phyloP scores from a whole-genome alignment of 2,888 invertebrate genomes.

The Invenusta paracnida region DNA sequence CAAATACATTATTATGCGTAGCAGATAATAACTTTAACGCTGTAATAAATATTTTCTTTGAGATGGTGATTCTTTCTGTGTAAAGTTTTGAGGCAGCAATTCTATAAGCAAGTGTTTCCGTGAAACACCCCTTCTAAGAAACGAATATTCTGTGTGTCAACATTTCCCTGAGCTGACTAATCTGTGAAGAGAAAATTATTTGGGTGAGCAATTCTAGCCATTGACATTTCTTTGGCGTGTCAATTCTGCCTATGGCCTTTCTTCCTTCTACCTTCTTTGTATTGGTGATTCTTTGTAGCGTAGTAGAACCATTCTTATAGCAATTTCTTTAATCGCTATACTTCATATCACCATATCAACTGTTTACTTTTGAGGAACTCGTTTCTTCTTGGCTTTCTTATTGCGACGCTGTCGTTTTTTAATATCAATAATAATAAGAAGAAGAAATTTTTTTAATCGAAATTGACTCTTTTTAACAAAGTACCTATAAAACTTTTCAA shows the following conservation, averaged over 20 bases:
- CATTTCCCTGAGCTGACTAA: background rate
- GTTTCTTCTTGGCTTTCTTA: no score
- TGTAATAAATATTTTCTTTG: background rate
- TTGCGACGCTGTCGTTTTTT: no score
- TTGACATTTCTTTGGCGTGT: background rate
- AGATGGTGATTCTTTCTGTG: background rate
- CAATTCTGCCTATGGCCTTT: background rate
- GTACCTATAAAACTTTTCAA: no score
- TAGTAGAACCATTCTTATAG: background rate
- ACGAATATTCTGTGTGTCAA: background rate
- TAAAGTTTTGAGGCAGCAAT: background rate
- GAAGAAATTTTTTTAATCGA: no score
- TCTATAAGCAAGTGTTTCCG: background rate
- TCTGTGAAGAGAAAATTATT: background rate
- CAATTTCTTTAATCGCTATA: no score
- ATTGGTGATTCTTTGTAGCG: background rate
- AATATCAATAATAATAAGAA: no score
- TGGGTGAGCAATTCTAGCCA: background rate
- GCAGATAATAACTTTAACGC: background rate
- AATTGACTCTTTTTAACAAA: no score
- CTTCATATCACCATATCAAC: no score
- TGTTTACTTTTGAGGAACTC: no score
- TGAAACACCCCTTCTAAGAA: background rate
- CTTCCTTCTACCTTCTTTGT: background rate
- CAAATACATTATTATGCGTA: no score